Evolutionary conservation across 2,113 vertebrate species (phyloP), one percentile per base, ranked within the genome.

Genomic region (Channa maculata): DNA sequence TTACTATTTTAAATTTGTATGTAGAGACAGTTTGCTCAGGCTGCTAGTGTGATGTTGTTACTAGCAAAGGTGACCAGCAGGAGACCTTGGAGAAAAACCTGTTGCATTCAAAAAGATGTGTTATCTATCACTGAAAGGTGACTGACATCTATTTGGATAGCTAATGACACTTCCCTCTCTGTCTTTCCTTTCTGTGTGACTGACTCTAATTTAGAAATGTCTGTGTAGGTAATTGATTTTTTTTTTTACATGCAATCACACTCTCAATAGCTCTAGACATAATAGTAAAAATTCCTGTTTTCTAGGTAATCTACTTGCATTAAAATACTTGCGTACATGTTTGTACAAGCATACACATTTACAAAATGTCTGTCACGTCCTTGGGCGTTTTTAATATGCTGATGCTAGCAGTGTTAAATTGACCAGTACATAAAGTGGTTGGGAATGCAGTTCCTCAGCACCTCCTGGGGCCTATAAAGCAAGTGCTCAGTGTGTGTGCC

Each of bases 341-440:
- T 41, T 15, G 8, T 45, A 24, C 46, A 36, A 59, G 41, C 53
- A 51, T 41, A 48, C 61, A 71, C 59, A 37, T 59, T 39, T 15
- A 24, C 63, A 38, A 24, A 55, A 71, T 34, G n/a, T 51, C 66
- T 75, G 48, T 14, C 33, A 71, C 50, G 49, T 83, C 75, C 86
- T 88, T 62, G 67, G 61, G 39, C 49, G 86, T 90, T 90, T 89
- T 89, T 88, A 90, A 89, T 86, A 63, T 80, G 88, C 85, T 86
- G 90, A 89, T 82, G 86, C 83, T 77, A 82, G 88, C 75, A 0
- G 64, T 83, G 88, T 84, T 88, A 85, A 90, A 90, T 87, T 86
- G 87, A 89, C 87, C 88, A 70, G 60, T 66, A 66, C 82, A 80
- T 80, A 83, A 90, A 91, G 78, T 41, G 44, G 62, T 82, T 78